Percentiles rank a stretch among this genome's conserved stretches.
Evolutionary conservation across 2,888 invertebrate species (phyloP).

Genomic region (Nomada flava): DNA sequence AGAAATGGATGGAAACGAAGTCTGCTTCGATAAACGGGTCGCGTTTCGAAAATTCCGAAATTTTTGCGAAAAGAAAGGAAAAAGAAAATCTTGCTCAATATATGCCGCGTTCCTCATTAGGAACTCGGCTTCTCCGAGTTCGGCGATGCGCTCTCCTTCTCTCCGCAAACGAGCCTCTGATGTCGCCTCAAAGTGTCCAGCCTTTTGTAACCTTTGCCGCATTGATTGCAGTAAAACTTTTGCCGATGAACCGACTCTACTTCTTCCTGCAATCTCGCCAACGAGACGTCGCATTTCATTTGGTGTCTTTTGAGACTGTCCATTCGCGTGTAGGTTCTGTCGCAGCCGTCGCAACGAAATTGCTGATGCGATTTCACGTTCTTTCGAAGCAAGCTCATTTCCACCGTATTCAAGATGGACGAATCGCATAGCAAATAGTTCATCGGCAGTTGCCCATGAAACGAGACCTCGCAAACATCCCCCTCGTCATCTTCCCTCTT

Average conservation of each 20-base stretch:
- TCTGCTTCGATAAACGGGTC: no score
- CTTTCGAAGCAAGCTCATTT: slow-evolving; percentile 54
- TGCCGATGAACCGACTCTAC: slow-evolving; percentile 63
- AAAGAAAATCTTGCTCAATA: no score
- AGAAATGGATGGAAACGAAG: no score
- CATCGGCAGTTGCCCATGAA: slow-evolving; percentile 66
- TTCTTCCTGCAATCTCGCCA: slow-evolving; percentile 74
- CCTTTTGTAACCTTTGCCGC: slow-evolving; percentile 81
- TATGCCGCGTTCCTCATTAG: neutral
- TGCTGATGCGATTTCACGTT: slow-evolving; percentile 62
- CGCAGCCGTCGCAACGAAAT: slow-evolving; percentile 80
- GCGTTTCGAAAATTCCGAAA: no score
- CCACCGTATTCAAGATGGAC: slow-evolving; percentile 64
- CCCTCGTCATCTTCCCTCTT: slow-evolving; percentile 55
- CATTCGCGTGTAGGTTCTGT: slow-evolving; percentile 81
- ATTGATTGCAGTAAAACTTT: slow-evolving; percentile 76
- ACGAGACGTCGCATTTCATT: slow-evolving; percentile 80
- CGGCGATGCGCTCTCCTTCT: slow-evolving; percentile 51
- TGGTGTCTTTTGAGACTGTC: slow-evolving; percentile 82
- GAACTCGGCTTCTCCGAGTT: neutral
- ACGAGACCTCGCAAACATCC: slow-evolving; percentile 66
- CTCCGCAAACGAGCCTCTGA: slow-evolving; percentile 80
- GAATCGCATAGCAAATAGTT: slow-evolving; percentile 69
- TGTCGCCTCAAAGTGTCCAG: slow-evolving; percentile 81
- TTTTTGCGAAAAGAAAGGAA: no score